These are phyloP conservation scores for Zoanthus gigantus DNA, from an alignment of 92 coral and sea anemone species.

Conservation along the genomic window DNA sequence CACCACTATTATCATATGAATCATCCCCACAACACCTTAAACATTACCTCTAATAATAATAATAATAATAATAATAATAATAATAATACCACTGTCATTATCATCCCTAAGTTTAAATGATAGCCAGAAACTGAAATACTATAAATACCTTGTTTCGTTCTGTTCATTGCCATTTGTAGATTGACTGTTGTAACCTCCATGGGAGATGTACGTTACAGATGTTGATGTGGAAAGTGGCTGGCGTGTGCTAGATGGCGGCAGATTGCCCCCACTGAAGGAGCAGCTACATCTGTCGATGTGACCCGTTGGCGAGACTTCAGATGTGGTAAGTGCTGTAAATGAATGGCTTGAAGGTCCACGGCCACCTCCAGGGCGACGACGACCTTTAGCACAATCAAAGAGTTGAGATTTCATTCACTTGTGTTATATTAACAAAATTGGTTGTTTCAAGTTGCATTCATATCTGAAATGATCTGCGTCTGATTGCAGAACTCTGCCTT, in stretches of 20 bases:
- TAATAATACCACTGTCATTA: no score
- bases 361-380: conserved; percentile 71
- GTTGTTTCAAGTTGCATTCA: background rate
- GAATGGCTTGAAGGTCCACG: conserved; percentile 81
- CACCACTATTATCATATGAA: no score
- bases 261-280: conserved; percentile 49
- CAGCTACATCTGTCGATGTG: conserved; percentile 63
- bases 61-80: no score
- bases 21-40: no score
- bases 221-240: conserved; percentile 31
- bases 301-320: conserved; percentile 63
- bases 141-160: conserved; percentile 1
- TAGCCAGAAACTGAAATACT: no score
- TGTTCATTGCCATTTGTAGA: background rate
- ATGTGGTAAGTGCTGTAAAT: conserved; percentile 60
- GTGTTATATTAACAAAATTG: background rate
- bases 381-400: conserved; percentile 51
- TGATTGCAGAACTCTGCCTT: no score
- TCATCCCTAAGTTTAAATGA: no score
- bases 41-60: no score
- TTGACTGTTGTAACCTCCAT: conserved; percentile 1
- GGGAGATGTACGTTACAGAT: conserved; percentile 33
- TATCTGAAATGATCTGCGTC: no score
- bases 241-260: conserved; percentile 14
- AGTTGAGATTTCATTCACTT: background rate